Base-by-base conservation (phyloP, 2,888 invertebrate genomes). In the Copidosoma aretas region DNA sequence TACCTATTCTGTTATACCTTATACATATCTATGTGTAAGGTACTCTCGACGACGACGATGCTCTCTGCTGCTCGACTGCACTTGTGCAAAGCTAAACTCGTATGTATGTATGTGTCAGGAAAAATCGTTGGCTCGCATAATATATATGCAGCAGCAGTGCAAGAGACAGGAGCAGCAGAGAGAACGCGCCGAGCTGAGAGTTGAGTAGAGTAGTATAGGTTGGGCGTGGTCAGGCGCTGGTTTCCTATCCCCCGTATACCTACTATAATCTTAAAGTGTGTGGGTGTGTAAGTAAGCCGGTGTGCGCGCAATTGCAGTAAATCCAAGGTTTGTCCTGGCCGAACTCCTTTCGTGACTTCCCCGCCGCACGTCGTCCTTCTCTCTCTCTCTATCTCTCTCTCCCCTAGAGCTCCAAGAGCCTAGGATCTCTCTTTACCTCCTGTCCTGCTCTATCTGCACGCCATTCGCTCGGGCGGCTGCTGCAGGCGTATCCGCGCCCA, bases 331-430 rank as follows among this genome's bases (percentile, higher is more conserved):
- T 68, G 72, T 72, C 73, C 72, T 70, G 71, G 57, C 22, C 71
- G 70, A 71, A 71, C 74, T 73, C 73, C 73, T 74, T 75, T 74
- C 73, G 73, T 74, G 74, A 74, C 75, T 73, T 67, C 73, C 68
- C 67, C 32, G 32, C 32, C 32, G 64, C 46, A 41, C 21, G 24
- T 19, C 52, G 56, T 57, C 62, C 25, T 39, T 49, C 24, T 68
- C 64, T 39, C 19, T 61, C 19, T 10, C 46, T 46, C 54, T 54
- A 14, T 54, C 54, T 49, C 19, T 46, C n/a, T 21, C 19, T 22
- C 22, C 39, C 32, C 39, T n/a, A n/a, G n/a, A n/a, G n/a, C n/a
- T n/a, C n/a, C n/a, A n/a, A n/a, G n/a, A n/a, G n/a, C n/a, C n/a
- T n/a, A n/a, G n/a, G n/a, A n/a, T n/a, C n/a, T n/a, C n/a, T 32